Evolutionary conservation across 2,113 vertebrate genomes (phyloP), one percentile per base, ranked within the genome.

Genomic region (Tupaia chinensis): DNA sequence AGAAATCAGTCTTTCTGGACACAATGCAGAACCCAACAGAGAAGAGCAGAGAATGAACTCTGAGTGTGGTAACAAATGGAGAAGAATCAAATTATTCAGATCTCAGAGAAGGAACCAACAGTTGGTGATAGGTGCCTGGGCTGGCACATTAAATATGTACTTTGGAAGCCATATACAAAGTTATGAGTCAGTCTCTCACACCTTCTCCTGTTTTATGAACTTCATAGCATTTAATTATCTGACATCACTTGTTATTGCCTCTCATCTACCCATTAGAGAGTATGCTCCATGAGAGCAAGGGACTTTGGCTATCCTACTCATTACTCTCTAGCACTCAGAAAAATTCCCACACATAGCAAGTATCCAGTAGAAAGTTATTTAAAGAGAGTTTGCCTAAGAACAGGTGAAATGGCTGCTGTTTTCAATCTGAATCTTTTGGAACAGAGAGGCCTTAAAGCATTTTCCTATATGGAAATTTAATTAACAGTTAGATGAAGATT

Each of bases 381-480:
- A 85, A 91, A 87, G 32, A 70, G 54, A n/a, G 27, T 69, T 80
- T 91, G 54, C 61, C 27, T 54, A 66, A 60, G 29, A 53, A 86
- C 8, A 81, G 68, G 53, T 73, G 72, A 19, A 77, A 44, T 56
- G 54, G 19, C 44, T 95, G 20, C 22, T 70, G 0, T 79, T 94
- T 93, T 94, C 25, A 25, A 66, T 61, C 12, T 93, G 66, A 78
- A 76, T 7, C 86, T 90, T 20, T 82, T 86, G 5, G 29, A 87
- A 63, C 1, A 83, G 8, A 9, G 20, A 92, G 11, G 15, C 4
- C 29, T 61, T 53, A 79, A 89, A 60, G 20, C 3, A 95, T 4
- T 44, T 89, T 76, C 12, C 9, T 56, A 83, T 84, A 89, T 83
- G 22, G 58, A 92, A 89, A 89, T 83, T 44, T 69, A 89, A 78